Evolutionary conservation across 1,140 invertebrate species (phyloP).

Genomic region (Mercenaria mercenaria): DNA sequence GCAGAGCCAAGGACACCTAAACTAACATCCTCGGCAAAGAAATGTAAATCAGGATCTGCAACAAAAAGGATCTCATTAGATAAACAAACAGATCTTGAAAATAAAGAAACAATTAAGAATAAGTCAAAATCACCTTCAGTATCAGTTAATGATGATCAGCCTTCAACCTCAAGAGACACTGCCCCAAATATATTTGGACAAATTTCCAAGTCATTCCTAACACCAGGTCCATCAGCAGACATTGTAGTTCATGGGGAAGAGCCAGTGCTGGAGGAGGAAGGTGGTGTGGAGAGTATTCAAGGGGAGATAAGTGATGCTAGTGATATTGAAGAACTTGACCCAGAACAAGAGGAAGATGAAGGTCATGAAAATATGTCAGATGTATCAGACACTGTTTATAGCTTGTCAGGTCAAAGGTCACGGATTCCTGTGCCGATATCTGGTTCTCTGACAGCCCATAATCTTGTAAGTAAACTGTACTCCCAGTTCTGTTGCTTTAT

Average conservation of each 20-base stretch:
- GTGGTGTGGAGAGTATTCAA: conserved; percentile 49
- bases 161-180: neutral
- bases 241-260: conserved; percentile 73
- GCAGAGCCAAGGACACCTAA: neutral
- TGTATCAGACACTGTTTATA: conserved; percentile 58
- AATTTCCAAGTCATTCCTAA: conserved; percentile 39
- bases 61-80: conserved; percentile 1
- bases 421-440: conserved; percentile 69
- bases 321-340: conserved; percentile 59
- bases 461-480: conserved; percentile 57
- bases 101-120: conserved; percentile 14
- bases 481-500: too few species aligned
- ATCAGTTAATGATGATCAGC: neutral
- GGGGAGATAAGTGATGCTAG: conserved; percentile 55
- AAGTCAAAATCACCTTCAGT: neutral
- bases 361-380: conserved; percentile 42
- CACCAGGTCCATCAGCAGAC: conserved; percentile 17
- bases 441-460: conserved; percentile 50
- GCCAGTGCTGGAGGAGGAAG: conserved; percentile 67
- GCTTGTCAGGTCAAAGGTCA: conserved; percentile 53
- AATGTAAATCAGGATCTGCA: neutral
- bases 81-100: neutral
- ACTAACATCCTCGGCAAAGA: neutral
- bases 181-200: neutral
- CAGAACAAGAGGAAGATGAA: conserved; percentile 65